These are phyloP conservation scores for Micromussa lordhowensis DNA, from an alignment of 92 coral and sea anemone species.

Conservation along the genomic window DNA sequence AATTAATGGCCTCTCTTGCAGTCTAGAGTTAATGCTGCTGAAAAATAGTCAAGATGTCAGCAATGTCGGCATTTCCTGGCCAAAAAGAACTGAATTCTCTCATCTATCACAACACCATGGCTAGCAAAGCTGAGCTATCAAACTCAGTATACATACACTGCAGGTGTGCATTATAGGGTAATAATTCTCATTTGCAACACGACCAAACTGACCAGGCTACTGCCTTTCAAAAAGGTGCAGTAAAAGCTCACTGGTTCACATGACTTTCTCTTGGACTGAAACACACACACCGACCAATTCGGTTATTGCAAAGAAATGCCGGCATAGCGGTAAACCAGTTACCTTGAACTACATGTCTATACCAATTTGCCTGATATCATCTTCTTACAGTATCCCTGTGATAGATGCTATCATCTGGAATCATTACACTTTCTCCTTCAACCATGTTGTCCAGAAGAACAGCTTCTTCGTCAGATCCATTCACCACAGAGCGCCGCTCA, in stretches of 20 bases:
- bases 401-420: constrained; percentile 58
- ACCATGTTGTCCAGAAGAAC: constrained; percentile 76
- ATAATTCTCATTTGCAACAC: no score
- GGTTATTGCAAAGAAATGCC: not conserved
- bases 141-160: no score
- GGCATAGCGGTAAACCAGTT: not conserved
- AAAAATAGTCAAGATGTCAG: not conserved
- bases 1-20: not conserved
- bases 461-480: constrained; percentile 89
- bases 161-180: no score
- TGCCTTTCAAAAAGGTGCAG: not conserved
- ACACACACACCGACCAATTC: not conserved
- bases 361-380: not conserved
- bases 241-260: not conserved
- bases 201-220: not conserved
- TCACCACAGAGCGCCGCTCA: constrained; percentile 62
- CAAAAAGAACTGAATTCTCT: not conserved
- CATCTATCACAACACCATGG: no score
- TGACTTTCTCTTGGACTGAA: not conserved
- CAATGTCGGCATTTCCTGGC: not conserved
- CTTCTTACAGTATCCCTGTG: constrained; percentile 65
- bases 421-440: constrained; percentile 53
- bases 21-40: not conserved
- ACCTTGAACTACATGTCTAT: not conserved
- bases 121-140: no score